Percentiles rank a stretch among this genome's conserved stretches.
Evolutionary conservation across 2,797 vertebrate species (phyloP).

Genomic region (Pristis pectinata): DNA sequence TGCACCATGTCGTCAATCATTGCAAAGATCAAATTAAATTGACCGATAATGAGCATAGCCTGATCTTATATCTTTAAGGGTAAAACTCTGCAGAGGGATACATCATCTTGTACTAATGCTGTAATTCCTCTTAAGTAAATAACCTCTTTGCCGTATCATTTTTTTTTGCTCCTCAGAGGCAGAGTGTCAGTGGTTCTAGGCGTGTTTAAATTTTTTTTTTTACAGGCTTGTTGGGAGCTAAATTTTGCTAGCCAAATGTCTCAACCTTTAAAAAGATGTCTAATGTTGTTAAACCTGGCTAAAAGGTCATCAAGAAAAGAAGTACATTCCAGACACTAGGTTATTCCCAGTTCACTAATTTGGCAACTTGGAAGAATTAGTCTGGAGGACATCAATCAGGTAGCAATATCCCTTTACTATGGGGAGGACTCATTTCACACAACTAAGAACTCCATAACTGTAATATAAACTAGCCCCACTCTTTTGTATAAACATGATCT

Average conservation of each 20-base stretch:
- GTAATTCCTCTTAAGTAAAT: slow-evolving; percentile 37
- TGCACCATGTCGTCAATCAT: slow-evolving; percentile 69
- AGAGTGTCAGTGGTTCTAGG: background rate
- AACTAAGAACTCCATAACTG: background rate
- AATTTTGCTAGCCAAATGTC: background rate
- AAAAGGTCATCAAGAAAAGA: background rate
- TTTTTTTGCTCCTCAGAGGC: slow-evolving; percentile 4
- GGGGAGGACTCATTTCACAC: background rate
- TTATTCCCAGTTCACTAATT: background rate
- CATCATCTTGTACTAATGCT: slow-evolving; percentile 37
- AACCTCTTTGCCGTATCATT: slow-evolving; percentile 36
- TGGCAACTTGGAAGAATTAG: background rate
- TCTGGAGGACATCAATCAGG: background rate
- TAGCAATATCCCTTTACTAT: background rate
- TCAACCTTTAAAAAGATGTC: background rate
- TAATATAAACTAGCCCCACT: background rate
- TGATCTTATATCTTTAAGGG: slow-evolving; percentile 33
- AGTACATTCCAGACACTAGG: no score
- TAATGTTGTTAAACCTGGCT: background rate
- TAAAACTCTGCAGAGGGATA: slow-evolving; percentile 29
- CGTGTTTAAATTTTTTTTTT: background rate
- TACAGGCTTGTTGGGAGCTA: background rate
- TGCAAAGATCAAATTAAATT: slow-evolving; percentile 67
- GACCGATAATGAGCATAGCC: slow-evolving; percentile 58
- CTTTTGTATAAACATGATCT: background rate